Percentiles rank a stretch among this genome's conserved stretches.
phyloP scores from a whole-genome alignment of 2,888 invertebrate genomes.

The Odontothrips loti region DNA sequence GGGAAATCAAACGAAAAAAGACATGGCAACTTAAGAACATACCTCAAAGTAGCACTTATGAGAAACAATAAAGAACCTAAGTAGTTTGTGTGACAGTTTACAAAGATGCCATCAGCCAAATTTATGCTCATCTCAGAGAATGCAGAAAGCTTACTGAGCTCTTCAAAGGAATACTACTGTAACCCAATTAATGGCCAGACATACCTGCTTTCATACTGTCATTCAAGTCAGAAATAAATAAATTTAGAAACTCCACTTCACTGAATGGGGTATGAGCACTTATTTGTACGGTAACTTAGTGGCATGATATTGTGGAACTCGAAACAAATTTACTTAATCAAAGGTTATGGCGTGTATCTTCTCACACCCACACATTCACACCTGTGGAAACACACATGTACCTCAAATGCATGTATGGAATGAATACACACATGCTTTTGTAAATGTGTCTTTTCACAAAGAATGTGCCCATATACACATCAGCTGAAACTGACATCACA shows the following conservation, averaged over 20 bases:
- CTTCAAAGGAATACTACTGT: neutral
- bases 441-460: slow-evolving; percentile 15
- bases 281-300: slow-evolving; percentile 25
- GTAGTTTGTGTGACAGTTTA: neutral
- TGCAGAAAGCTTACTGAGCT: neutral
- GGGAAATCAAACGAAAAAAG: slow-evolving; percentile 17
- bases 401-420: neutral
- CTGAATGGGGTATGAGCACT: neutral
- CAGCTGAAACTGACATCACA: neutral
- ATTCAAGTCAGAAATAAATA: neutral
- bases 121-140: neutral
- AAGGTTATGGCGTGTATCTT: slow-evolving; percentile 8
- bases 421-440: neutral
- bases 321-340: neutral
- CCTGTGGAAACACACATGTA: slow-evolving; percentile 14
- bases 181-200: neutral
- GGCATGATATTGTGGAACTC: slow-evolving; percentile 16
- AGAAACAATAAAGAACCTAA: neutral
- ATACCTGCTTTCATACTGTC: neutral
- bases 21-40: slow-evolving; percentile 20
- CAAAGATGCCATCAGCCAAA: neutral
- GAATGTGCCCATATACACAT: neutral
- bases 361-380: slow-evolving; percentile 3
- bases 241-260: neutral
- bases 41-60: neutral